These are phyloP conservation scores for Drosophila tanythrix DNA, from an alignment of 2,888 invertebrate genomes.

Conservation along the genomic window DNA sequence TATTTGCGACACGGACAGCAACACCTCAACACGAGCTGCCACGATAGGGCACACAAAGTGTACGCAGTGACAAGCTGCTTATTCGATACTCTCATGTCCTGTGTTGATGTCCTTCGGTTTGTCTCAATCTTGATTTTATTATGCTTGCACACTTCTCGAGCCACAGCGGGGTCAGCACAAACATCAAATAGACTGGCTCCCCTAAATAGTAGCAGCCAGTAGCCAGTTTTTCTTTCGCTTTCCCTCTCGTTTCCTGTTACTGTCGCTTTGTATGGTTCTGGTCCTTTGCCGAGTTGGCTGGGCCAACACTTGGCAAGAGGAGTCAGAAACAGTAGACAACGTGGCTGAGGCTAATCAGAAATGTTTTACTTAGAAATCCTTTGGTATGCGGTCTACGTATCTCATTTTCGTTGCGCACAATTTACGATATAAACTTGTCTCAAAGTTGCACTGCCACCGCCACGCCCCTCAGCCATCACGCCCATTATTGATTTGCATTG, in stretches of 20 bases:
- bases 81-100: constrained; percentile 8
- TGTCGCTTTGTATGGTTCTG: constrained; percentile 26
- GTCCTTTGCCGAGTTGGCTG: constrained; percentile 17
- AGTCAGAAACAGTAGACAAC: constrained; percentile 40
- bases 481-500: constrained; percentile 67
- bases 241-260: not conserved
- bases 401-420: constrained; percentile 80
- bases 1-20: not conserved
- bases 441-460: constrained; percentile 30
- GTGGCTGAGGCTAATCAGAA: constrained; percentile 70
- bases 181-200: constrained; percentile 72
- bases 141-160: constrained; percentile 75
- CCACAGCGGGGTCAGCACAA: constrained; percentile 79
- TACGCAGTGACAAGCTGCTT: not conserved
- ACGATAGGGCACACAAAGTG: not conserved
- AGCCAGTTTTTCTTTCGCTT: not conserved
- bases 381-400: constrained; percentile 78
- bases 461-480: constrained; percentile 22
- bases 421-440: constrained; percentile 76
- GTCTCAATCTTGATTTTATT: constrained; percentile 77
- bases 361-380: constrained; percentile 79
- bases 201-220: constrained; percentile 14
- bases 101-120: constrained; percentile 27
- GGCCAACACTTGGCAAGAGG: constrained; percentile 36
- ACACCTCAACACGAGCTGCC: not conserved